Conservation (phyloP, 1,140 invertebrate genomes). For the Oscheius sp. region DNA sequence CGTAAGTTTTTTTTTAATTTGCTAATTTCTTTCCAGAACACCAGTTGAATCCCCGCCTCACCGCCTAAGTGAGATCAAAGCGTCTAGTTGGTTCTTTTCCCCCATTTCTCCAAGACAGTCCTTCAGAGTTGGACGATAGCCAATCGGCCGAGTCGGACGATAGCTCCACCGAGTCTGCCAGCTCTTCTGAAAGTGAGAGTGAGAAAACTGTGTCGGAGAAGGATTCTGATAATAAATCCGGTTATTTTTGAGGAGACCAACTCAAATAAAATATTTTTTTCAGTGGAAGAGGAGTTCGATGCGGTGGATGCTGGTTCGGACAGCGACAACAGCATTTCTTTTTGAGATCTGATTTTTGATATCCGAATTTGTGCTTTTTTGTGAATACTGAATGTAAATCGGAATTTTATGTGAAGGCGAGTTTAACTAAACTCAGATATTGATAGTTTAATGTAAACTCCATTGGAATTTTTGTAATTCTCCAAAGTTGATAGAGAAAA, state of each 20-base stretch:
- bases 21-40: too few species aligned
- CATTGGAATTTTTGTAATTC: neutral
- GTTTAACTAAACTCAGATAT: neutral
- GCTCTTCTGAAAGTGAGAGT: neutral
- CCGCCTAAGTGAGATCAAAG: too few species aligned
- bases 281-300: neutral
- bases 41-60: too few species aligned
- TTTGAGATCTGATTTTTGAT: neutral
- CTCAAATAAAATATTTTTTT: too few species aligned
- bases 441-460: too few species aligned
- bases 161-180: neutral
- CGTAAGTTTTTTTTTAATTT: too few species aligned
- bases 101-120: too few species aligned
- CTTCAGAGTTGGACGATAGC: too few species aligned
- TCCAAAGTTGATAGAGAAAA: neutral
- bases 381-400: neutral
- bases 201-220: neutral
- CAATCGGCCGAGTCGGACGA: too few species aligned
- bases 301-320: neutral
- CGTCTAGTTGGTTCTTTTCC: too few species aligned
- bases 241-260: too few species aligned
- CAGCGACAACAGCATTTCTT: neutral
- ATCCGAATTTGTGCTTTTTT: neutral
- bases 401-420: neutral
- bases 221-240: too few species aligned